phyloP scores from a whole-genome alignment of 2,113 vertebrate genomes.

The Urocitellus parryii region DNA sequence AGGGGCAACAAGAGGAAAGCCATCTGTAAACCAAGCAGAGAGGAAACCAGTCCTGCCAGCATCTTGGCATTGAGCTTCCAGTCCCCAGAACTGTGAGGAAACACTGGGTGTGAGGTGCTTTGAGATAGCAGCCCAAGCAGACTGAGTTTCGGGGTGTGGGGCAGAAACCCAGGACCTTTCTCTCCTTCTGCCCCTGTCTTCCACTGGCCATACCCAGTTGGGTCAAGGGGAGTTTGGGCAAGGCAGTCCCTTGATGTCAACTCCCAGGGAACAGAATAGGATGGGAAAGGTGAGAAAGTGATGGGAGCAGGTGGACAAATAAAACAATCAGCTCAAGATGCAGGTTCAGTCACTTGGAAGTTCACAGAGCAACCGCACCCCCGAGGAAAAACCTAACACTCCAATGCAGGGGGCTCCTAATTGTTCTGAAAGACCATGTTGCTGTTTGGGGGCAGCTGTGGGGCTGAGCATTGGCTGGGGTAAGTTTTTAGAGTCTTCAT shows the following conservation, averaged over 20 bases:
- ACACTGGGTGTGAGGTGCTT: too few relatives aligned
- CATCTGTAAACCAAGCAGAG: background rate
- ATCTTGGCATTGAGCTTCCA: background rate
- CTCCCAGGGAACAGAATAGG: background rate
- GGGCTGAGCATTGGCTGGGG: too few relatives aligned
- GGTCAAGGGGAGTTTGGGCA: background rate
- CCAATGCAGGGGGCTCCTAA: background rate
- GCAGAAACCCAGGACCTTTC: too few relatives aligned
- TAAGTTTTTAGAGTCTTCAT: background rate
- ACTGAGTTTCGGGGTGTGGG: background rate
- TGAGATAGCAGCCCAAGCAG: background rate
- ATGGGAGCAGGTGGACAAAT: background rate
- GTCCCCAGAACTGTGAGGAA: background rate
- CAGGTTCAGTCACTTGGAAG: background rate
- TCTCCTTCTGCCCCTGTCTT: background rate
- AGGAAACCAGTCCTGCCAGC: too few relatives aligned
- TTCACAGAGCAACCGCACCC: too few relatives aligned
- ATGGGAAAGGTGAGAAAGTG: background rate
- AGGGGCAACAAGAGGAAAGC: background rate
- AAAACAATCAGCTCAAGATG: background rate
- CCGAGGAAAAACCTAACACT: background rate
- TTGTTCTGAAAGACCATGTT: rapidly evolving
- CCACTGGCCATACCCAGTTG: background rate
- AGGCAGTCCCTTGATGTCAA: background rate
- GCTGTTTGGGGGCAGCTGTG: background rate